Conservation (phyloP, 2,113 vertebrate genomes). For the Mustela nigripes region DNA sequence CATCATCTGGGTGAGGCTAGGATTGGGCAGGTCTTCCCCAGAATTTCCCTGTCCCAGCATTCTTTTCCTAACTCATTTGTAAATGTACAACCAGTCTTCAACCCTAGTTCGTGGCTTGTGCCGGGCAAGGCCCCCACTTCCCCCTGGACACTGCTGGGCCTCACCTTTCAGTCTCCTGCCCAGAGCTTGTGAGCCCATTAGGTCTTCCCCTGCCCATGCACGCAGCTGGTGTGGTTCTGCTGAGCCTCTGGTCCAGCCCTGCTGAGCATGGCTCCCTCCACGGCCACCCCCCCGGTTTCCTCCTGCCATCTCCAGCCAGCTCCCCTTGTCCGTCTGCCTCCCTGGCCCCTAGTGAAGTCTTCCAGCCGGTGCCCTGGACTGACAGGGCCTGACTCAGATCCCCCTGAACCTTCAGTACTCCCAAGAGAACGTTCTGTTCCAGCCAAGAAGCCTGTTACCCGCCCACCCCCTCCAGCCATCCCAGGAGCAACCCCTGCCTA, state of each 20-base stretch:
- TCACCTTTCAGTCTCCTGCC: not conserved
- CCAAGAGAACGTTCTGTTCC: not conserved
- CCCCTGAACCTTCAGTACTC: too few relatives aligned
- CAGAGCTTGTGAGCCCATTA: not conserved
- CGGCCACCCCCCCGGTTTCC: too few relatives aligned
- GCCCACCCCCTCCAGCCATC: not conserved
- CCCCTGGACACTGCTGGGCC: not conserved
- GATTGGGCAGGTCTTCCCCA: not conserved
- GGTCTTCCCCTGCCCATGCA: not conserved
- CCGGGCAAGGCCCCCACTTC: accelerated
- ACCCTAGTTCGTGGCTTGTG: not conserved
- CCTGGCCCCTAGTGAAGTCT: not conserved
- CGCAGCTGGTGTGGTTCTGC: accelerated
- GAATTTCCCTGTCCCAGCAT: not conserved
- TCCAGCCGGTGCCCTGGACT: not conserved
- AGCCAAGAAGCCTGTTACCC: not conserved
- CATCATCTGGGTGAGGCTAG: not conserved
- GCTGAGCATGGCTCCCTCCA: not conserved
- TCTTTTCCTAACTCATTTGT: not conserved
- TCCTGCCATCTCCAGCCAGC: too few relatives aligned
- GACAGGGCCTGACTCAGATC: not conserved
- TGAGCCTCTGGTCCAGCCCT: not conserved
- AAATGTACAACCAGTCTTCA: accelerated
- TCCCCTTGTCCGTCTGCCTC: too few relatives aligned
- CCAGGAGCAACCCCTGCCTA: not conserved